Evolutionary conservation across 2,113 vertebrate species (phyloP), one percentile per base, ranked within the genome.

Genomic region (Saimiri boliviensis): DNA sequence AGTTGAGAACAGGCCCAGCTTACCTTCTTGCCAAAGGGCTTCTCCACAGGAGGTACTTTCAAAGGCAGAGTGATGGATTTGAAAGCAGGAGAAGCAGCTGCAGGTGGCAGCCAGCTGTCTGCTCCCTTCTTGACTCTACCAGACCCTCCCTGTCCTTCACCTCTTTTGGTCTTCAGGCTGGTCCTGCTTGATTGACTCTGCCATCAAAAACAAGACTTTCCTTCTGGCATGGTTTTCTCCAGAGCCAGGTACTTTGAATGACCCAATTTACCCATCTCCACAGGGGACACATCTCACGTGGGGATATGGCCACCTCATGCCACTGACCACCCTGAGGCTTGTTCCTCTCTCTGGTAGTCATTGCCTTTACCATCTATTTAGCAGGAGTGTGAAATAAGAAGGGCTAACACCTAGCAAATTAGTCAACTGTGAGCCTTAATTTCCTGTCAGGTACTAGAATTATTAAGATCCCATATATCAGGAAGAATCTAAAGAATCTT

Each of bases 41-140:
- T 84, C 79, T 94, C 52, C 84, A 49, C 49, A 84, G 73, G 68
- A 86, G 85, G 60, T 52, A 66, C 56, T 82, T 91, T 94, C 86
- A 96, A 94, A 97, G 68, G 89, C 77, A 93, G 71, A 89, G 83
- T 86, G 82, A 88, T 94, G 58, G 71, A 63, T 85, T 35, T 8
- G 25, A 42, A 95, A 80, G 20, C 30, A 82, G 9, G 77, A 23
- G 49, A 95, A 79, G 89, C 27, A 52, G 30, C 52, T 70, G 6
- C 93, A 94, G 81, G 79, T 91, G 87, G 30, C 56, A 77, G 19
- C 56, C 71, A 90, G 71, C n/a, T 42, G n/a, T 20, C 21, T 89
- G 16, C 6, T 89, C 21, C 70, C 63, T 71, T 73, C 79, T 25
- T 37, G 88, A 91, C 40, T 60, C 32, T 47, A 30, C 8, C 81